Conservation (phyloP, 2,888 invertebrate species). For the Meteorus cinctellus region DNA sequence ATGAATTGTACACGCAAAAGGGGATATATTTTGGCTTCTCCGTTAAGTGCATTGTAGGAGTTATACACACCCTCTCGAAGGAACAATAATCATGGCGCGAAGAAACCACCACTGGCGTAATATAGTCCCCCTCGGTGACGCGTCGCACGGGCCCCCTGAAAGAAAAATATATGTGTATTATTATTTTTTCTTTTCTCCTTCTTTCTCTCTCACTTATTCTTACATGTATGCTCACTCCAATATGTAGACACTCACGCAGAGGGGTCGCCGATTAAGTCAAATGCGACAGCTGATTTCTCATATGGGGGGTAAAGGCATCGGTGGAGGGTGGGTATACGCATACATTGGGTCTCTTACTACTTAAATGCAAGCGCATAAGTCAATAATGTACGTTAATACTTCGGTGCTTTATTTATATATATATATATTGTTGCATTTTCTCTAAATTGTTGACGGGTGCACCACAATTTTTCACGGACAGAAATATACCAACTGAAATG, state of each 20-base stretch:
- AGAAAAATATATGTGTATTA: background rate
- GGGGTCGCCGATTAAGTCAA: conserved; percentile 27
- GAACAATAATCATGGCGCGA: conserved; percentile 51
- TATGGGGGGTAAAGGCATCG: conserved; percentile 9
- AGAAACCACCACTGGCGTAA: conserved; percentile 53
- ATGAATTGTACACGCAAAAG: conserved; percentile 3
- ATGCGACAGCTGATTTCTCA: conserved; percentile 23
- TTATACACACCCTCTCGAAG: conserved; percentile 50
- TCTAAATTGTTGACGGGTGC: background rate
- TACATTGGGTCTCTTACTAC: background rate
- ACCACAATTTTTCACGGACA: conserved; percentile 22
- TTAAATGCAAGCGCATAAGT: conserved; percentile 17
- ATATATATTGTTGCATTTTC: background rate
- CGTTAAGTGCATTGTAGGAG: conserved; percentile 51
- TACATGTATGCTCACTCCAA: background rate
- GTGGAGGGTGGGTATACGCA: background rate
- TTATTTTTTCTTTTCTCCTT: background rate
- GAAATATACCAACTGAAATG: too few species aligned
- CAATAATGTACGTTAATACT: conserved; percentile 26
- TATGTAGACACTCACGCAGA: conserved; percentile 2
- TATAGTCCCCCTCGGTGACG: conserved; percentile 1
- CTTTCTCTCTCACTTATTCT: background rate
- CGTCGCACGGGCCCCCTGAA: conserved; percentile 8
- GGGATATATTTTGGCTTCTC: conserved; percentile 42
- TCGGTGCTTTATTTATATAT: conserved; percentile 4